Conservation (phyloP, 2,888 invertebrate genomes). For the Allacma fusca region DNA sequence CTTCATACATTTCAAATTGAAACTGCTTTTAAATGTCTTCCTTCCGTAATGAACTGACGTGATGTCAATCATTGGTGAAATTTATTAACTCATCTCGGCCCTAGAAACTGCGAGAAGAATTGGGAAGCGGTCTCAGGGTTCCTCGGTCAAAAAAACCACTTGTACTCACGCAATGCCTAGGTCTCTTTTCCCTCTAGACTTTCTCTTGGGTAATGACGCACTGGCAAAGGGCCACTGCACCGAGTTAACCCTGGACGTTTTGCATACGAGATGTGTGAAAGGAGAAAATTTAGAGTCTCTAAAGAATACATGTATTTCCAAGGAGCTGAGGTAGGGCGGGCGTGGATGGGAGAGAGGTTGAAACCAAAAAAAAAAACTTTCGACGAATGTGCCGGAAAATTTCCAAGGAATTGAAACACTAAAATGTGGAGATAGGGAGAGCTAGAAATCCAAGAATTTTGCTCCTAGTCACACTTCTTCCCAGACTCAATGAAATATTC, state of each 20-base stretch:
- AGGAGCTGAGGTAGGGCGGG: background rate
- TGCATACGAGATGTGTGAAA: background rate
- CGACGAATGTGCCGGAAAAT: background rate
- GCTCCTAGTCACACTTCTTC: constrained; percentile 6
- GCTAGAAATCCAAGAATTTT: constrained; percentile 18
- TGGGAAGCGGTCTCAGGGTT: too few species aligned
- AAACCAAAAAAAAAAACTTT: background rate
- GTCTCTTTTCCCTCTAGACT: background rate
- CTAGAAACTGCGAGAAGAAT: too few species aligned
- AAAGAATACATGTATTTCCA: background rate
- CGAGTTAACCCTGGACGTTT: background rate
- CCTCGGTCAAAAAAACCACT: too few species aligned
- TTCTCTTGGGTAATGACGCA: background rate
- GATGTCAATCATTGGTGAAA: constrained; percentile 34
- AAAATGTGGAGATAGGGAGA: constrained; percentile 4
- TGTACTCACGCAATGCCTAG: too few species aligned
- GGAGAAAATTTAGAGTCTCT: background rate
- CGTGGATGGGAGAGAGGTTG: background rate
- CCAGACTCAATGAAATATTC: background rate
- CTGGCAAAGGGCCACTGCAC: background rate
- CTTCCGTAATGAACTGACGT: constrained; percentile 20
- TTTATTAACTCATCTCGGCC: constrained; percentile 30
- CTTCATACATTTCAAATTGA: constrained; percentile 19
- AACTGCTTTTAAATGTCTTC: constrained; percentile 23
- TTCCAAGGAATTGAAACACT: constrained; percentile 2